Evolutionary conservation across 2,113 vertebrate species (phyloP), one percentile per base, ranked within the genome.

Genomic region (Callipepla californica): DNA sequence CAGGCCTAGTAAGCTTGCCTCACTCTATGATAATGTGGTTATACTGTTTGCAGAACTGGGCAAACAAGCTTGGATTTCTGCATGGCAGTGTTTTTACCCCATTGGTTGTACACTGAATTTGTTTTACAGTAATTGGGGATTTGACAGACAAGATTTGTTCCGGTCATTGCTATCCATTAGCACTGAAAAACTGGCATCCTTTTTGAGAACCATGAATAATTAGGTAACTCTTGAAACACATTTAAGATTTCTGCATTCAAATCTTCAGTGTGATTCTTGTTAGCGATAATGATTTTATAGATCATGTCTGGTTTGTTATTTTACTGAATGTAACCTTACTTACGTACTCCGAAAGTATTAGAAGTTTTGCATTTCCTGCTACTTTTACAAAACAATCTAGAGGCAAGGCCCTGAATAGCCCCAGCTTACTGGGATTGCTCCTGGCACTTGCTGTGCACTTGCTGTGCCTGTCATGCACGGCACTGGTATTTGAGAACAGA

Each of bases 111-210:
- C 61, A 50, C 38, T 67, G 68, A 67, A 80, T 85, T 89, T 85
- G 80, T 72, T 92, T 78, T 70, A 57, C 80, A 65, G 79, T 94
- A 86, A 83, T 80, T 90, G 93, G 25, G 28, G 47, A 55, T 83
- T 92, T 95, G 96, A 96, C 32, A 44, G 93, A 59, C 90, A 83
- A 36, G 85, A 88, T 96, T 90, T 95, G 68, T 80, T 90, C 70
- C 2, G 2, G 79, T 63, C 68, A 32, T 62, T 94, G 58, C 79
- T 89, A 76, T 28, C 85, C 73, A 90, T 93, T 77, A 90, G 69
- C 19, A 1, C 22, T 58, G 94, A 73, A 81, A 88, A 92, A 61
- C 47, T 70, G 51, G 48, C 69, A 58, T 32, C 78, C 58, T 28
- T 55, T 22, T 55, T 76, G 58, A 89, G 40, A 81, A 48, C 45